Conservation (phyloP, 2,888 invertebrate species). For the Microchrysa polita region DNA sequence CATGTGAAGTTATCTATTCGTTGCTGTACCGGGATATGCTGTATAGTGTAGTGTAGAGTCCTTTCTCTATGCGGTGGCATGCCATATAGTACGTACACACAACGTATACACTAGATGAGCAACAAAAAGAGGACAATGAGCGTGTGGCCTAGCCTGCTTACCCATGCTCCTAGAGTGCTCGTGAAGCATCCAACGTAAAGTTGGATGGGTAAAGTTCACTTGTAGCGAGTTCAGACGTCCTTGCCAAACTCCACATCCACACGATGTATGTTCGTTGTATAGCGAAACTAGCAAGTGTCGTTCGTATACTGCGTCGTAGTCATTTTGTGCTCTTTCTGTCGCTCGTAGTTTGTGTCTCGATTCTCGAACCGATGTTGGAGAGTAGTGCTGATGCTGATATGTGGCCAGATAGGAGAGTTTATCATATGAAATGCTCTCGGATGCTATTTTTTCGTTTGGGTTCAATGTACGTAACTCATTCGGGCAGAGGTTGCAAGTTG, state of each 20-base stretch:
- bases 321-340: neutral
- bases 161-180: neutral
- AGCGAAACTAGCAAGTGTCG: neutral
- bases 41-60: too few species aligned
- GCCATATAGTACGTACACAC: neutral
- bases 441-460: neutral
- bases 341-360: neutral
- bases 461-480: neutral
- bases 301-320: too few species aligned
- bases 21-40: neutral
- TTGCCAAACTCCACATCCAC: neutral
- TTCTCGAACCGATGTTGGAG: neutral
- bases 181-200: too few species aligned
- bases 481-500: too few species aligned
- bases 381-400: neutral
- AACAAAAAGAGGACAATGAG: neutral
- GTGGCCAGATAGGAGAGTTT: constrained; percentile 2
- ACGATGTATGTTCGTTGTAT: neutral
- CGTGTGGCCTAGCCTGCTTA: neutral
- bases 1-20: neutral
- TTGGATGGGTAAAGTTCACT: neutral
- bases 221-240: constrained; percentile 16
- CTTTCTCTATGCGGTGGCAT: too few species aligned
- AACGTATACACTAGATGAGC: neutral
- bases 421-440: neutral